phyloP scores from a whole-genome alignment of 1,140 invertebrate genomes.

The Coboldia fuscipes region DNA sequence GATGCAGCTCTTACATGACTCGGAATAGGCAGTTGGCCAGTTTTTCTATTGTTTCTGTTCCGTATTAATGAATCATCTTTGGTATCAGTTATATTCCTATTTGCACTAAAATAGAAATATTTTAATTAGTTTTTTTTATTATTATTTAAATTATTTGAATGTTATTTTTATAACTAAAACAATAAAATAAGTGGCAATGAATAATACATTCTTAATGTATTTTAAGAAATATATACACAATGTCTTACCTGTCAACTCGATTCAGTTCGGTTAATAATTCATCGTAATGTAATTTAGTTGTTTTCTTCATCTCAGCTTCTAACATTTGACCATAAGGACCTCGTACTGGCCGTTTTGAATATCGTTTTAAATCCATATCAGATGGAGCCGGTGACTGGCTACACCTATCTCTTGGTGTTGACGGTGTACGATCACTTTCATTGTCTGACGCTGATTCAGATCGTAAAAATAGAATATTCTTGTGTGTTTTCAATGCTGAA shows the following conservation, averaged over 20 bases:
- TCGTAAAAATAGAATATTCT: slow-evolving; percentile 10
- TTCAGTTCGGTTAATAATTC: slow-evolving; percentile 25
- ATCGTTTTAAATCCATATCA: slow-evolving; percentile 27
- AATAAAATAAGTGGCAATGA: too few relatives aligned
- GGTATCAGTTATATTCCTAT: too few relatives aligned
- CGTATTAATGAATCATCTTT: too few relatives aligned
- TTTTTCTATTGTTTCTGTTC: too few relatives aligned
- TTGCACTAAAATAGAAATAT: too few relatives aligned
- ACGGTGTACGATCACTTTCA: slow-evolving; percentile 22
- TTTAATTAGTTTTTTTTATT: too few relatives aligned
- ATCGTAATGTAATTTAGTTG: slow-evolving; percentile 27
- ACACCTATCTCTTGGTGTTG: slow-evolving; percentile 9
- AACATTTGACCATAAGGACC: slow-evolving; percentile 68
- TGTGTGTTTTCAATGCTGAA: slow-evolving; percentile 6
- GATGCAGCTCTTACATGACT: slow-evolving; percentile 17
- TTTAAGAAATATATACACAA: not conserved
- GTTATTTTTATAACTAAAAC: not conserved
- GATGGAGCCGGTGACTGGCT: slow-evolving; percentile 15
- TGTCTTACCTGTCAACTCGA: slow-evolving; percentile 12
- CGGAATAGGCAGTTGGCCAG: slow-evolving; percentile 14
- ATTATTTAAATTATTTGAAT: not conserved
- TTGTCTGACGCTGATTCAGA: slow-evolving; percentile 32
- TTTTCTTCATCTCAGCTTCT: slow-evolving; percentile 61
- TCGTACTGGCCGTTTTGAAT: slow-evolving; percentile 48
- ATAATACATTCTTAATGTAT: not conserved